Conservation (phyloP, 2,797 vertebrate species). For the Lophotriccus pileatus region DNA sequence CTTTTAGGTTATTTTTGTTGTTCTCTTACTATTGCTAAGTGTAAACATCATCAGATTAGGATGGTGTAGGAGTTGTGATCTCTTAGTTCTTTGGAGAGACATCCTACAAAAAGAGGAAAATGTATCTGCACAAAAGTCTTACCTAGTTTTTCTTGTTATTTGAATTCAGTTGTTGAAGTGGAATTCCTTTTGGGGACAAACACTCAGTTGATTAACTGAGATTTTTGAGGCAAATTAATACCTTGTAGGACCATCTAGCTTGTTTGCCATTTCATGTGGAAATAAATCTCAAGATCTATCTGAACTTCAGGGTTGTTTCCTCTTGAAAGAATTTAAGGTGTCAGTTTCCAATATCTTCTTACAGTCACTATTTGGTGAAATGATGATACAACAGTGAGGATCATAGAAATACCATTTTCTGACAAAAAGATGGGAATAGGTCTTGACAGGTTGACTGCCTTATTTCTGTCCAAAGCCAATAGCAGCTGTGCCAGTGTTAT, state of each 20-base stretch:
- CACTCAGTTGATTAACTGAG: background rate
- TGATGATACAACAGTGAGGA: background rate
- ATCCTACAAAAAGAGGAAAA: background rate
- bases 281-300: background rate
- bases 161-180: background rate
- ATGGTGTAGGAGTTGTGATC: background rate
- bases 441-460: background rate
- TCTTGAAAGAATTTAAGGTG: background rate
- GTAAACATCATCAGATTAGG: background rate
- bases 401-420: background rate
- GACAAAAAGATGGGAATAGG: background rate
- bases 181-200: background rate
- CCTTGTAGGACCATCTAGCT: background rate
- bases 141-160: background rate
- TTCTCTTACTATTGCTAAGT: background rate
- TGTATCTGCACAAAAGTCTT: background rate
- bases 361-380: background rate
- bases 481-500: background rate
- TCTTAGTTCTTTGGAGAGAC: background rate
- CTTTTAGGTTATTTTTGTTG: background rate
- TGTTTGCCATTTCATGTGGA: background rate
- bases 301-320: background rate
- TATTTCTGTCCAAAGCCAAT: background rate
- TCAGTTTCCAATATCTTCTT: background rate
- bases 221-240: background rate